Evolutionary conservation across 2,797 vertebrate genomes (phyloP), one percentile per base, ranked within the genome.

Genomic region (Neopelma chrysocephalum): DNA sequence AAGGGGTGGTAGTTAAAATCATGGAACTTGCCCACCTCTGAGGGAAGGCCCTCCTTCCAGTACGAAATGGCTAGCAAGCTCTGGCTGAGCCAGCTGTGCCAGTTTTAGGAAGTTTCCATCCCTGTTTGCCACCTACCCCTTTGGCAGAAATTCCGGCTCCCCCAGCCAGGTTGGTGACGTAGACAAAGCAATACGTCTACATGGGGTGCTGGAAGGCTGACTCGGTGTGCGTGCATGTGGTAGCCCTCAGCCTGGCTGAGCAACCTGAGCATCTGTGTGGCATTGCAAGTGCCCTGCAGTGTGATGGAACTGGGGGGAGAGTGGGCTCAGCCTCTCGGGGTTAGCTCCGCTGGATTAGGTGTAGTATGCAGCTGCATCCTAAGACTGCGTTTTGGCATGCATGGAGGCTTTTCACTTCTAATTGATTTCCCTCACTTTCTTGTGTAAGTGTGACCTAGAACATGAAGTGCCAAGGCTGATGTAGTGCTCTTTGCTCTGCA

Each of bases 101-200:
- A 27, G 1, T 79, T 89, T 56, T 45, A 32, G 54, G 61, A 68
- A n/a, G 32, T 34, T 76, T 34, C 34, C 16, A 15, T 45, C 81
- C 89, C 16, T 21, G 8, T 71, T 90, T 86, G 60, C 53, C 13
- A 8, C 25, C 18, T 79, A 56, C 18, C 40, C 20, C 42, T 89
- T 62, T 42, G 40, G 45, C 45, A 78, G 42, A 84, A 47, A 22
- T 79, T 60, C 9, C 1, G 0, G 3, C 34, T 85, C 6, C 18
- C 15, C 6, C 1, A 2, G 3, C 0, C 0, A 2, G 6, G 15
- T 34, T 1, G 1, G 32, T 3, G 5, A 25, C 1, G 0, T 4
- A 29, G 62, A 8, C 3, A 0, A 15, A 62, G 57, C 34, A 9
- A 4, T 9, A 4, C n/a, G 10, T 3, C 34, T 57, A 1, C 0